Conservation (phyloP, 2,797 vertebrate species). For the Clarias laeviceps region DNA sequence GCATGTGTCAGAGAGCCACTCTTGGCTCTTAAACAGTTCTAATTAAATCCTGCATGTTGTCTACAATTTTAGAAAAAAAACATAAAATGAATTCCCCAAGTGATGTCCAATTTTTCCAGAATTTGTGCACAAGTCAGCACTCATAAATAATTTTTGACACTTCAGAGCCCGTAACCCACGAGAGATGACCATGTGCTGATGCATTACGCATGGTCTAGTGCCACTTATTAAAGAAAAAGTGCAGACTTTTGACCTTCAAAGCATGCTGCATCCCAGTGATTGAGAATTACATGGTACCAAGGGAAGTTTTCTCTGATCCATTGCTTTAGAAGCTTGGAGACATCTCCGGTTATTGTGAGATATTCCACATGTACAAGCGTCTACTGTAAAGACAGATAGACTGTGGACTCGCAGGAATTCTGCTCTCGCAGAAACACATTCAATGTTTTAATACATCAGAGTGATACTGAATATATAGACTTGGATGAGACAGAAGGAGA, state of each 20-base stretch:
- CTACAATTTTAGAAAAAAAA: conserved; percentile 30
- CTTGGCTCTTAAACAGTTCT: conserved; percentile 47
- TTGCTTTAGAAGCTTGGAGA: background rate
- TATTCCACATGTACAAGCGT: background rate
- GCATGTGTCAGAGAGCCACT: background rate
- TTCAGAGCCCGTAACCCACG: conserved; percentile 21
- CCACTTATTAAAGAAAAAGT: background rate
- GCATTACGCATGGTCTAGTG: background rate
- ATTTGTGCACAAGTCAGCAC: conserved; percentile 58
- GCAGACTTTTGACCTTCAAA: background rate
- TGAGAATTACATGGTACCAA: background rate
- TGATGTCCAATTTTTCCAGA: conserved; percentile 59
- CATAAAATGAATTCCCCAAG: conserved; percentile 59
- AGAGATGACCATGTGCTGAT: conserved; percentile 22
- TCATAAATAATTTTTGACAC: conserved; percentile 55
- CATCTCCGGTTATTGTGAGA: background rate
- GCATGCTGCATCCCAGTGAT: background rate
- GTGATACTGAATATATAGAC: background rate
- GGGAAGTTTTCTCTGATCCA: background rate
- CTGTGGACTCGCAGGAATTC: background rate
- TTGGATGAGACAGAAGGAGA: background rate
- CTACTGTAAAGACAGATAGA: conserved; percentile 2
- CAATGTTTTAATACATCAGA: conserved; percentile 2
- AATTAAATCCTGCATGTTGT: conserved; percentile 68
- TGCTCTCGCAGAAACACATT: background rate